These are phyloP conservation scores for Pseudomyrmex gracilis DNA, from an alignment of 1,140 invertebrate genomes.

Conservation along the genomic window DNA sequence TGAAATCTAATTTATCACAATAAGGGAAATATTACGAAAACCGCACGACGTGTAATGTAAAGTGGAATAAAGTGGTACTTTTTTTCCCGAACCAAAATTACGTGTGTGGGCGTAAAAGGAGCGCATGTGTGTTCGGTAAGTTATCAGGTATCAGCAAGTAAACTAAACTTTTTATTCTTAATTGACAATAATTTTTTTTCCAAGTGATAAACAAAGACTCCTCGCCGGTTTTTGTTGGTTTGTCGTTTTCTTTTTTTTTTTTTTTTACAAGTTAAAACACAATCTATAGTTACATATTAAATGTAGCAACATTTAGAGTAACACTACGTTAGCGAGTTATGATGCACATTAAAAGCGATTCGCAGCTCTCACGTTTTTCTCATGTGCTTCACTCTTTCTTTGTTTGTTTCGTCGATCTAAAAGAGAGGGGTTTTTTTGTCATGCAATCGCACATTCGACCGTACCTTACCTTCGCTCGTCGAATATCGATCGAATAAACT, in stretches of 20 bases:
- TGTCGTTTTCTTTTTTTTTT: background rate
- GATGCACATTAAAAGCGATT: slow-evolving; percentile 75
- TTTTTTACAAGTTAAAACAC: slow-evolving; percentile 70
- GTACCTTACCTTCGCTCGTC: background rate
- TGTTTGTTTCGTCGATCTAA: slow-evolving; percentile 16
- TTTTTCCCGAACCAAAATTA: slow-evolving; percentile 52
- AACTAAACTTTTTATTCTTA: slow-evolving; percentile 66
- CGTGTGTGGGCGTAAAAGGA: slow-evolving; percentile 28
- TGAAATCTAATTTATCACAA: slow-evolving; percentile 72
- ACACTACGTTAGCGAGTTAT: slow-evolving; percentile 73
- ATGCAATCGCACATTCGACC: slow-evolving; percentile 36
- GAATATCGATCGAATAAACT: slow-evolving; percentile 35
- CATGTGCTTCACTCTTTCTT: background rate
- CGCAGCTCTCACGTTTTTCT: slow-evolving; percentile 39
- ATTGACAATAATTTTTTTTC: slow-evolving; percentile 68
- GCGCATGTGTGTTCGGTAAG: slow-evolving; percentile 38
- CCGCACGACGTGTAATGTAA: slow-evolving; percentile 51
- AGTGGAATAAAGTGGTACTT: slow-evolving; percentile 54
- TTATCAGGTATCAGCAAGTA: background rate
- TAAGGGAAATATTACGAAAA: slow-evolving; percentile 66
- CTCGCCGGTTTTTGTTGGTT: background rate
- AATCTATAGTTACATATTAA: slow-evolving; percentile 72
- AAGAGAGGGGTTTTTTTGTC: slow-evolving; percentile 4
- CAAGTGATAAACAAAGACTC: slow-evolving; percentile 60
- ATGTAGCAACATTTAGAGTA: slow-evolving; percentile 73